Evolutionary conservation across 2,113 vertebrate species (phyloP), one percentile per base, ranked within the genome.

Genomic region (Crypturellus undulatus): DNA sequence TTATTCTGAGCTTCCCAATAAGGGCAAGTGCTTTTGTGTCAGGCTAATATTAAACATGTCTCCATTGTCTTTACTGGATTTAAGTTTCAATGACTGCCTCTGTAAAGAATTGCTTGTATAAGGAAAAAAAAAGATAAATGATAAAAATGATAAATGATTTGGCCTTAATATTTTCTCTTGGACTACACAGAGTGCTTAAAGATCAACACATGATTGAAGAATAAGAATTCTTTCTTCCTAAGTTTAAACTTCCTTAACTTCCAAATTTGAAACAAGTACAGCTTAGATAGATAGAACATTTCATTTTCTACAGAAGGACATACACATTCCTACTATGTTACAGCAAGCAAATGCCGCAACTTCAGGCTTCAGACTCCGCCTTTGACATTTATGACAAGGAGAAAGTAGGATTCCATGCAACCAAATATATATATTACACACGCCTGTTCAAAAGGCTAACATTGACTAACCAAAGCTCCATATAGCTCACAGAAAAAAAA

Each of bases 381-480:
- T 92, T 88, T 94, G 79, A 94, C 24, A 80, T 28, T 34, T 62
- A 32, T 60, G 69, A 72, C 38, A 92, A 91, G 82, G 43, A 88
- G 62, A 38, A 69, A 7, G 30, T 24, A 89, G 54, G 40, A 90
- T 49, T 51, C 2, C 19, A 58, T 34, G 19, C 70, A 64, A 45
- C 30, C 88, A 56, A 75, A 42, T 54, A 79, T 34, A 95, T 88
- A 42, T 13, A 28, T 7, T 47, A 47, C 2, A 71, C 54, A 43
- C 45, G 3, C 15, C 40, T 38, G 72, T 87, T 91, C 79, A 71
- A 88, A 54, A 75, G 42, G 38, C 49, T 49, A 49, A 49, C 62
- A 62, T 79, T 81, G 90, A 63, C 87, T 87, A 92, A 94, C 91
- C 94, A 40, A 95, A 93, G 59, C 40, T 73, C 86, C 30, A 67